Conservation (phyloP, 2,888 invertebrate species). For the Apoda limacodes region DNA sequence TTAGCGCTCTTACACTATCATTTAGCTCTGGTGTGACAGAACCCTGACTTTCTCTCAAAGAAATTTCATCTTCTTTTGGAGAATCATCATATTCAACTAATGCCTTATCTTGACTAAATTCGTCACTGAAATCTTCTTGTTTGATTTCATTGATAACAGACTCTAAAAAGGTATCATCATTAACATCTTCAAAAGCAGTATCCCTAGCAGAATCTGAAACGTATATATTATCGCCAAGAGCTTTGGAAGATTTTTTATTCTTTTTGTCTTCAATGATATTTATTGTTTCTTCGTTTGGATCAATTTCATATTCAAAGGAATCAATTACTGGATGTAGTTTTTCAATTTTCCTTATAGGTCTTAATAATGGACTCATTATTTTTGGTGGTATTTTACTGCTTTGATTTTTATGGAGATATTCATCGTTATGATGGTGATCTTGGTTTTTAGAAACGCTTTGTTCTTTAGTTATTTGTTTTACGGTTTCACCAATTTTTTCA, state of each 20-base stretch:
- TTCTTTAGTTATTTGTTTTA: too few species aligned
- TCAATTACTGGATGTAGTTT: constrained; percentile 53
- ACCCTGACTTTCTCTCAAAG: constrained; percentile 18
- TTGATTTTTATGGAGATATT: neutral
- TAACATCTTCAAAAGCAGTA: constrained; percentile 34
- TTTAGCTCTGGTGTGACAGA: constrained; percentile 52
- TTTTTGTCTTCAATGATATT: constrained; percentile 41
- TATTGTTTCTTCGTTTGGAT: constrained; percentile 43
- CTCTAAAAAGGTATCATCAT: constrained; percentile 53
- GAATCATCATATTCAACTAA: constrained; percentile 58
- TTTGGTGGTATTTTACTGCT: neutral
- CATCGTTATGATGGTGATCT: constrained; percentile 1
- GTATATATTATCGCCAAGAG: constrained; percentile 31
- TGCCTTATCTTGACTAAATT: constrained; percentile 48
- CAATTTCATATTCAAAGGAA: constrained; percentile 54
- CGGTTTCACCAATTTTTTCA: neutral
- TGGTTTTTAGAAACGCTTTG: neutral
- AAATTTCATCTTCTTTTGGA: constrained; percentile 31
- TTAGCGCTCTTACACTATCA: constrained; percentile 30
- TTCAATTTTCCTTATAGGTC: constrained; percentile 28
- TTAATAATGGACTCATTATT: constrained; percentile 14
- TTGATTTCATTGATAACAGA: constrained; percentile 60
- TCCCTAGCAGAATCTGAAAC: constrained; percentile 33
- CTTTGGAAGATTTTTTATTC: constrained; percentile 30
- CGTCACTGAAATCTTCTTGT: constrained; percentile 41